Evolutionary conservation across 2,113 vertebrate genomes (phyloP), one percentile per base, ranked within the genome.

Genomic region (Lophotis ruficrista): DNA sequence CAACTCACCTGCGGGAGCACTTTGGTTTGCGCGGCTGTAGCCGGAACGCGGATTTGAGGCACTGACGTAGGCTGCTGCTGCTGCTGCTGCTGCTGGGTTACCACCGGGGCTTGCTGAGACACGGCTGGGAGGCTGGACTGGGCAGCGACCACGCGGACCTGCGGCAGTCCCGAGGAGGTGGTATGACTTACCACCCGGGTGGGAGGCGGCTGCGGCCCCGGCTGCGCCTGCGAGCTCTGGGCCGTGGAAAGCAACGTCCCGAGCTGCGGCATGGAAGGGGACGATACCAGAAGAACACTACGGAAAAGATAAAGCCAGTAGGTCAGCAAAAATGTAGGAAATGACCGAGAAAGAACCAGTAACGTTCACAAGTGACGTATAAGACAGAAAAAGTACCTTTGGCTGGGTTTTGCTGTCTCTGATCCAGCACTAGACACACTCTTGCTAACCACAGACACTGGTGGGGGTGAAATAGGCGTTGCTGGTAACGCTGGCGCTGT

Each of bases 281-380:
- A 99, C 6, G 99, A 99, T 11, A 99, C 98, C 77, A 99, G 97
- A n/a, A 99, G 99, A 87, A 99, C 99, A 14, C 99, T 99, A 65
- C 0, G 0, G 72, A 27, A 93, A 62, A 90, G 48, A 61, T 11
- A 37, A n/a, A 82, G 50, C 30, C 73, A 76, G 43, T 0, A 41
- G 53, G 25, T 97, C 43, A 97, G 80, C n/a, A 76, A 16, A 76
- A 7, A 20, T 2, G 6, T 10, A 66, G 16, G 28, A 38, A 12
- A 18, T 12, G 27, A 41, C 23, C 54, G 25, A 57, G 45, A 89
- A 90, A 71, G 31, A 35, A 73, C 9, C 35, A 41, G 22, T 6
- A 65, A 25, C 23, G 8, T 47, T 85, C 68, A n/a, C 33, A 64
- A 33, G 17, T 1, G 2, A 41, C 4, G 20, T 1, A 30, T 1